phyloP scores from a whole-genome alignment of 2,888 invertebrate species.

The Dione juno region DNA sequence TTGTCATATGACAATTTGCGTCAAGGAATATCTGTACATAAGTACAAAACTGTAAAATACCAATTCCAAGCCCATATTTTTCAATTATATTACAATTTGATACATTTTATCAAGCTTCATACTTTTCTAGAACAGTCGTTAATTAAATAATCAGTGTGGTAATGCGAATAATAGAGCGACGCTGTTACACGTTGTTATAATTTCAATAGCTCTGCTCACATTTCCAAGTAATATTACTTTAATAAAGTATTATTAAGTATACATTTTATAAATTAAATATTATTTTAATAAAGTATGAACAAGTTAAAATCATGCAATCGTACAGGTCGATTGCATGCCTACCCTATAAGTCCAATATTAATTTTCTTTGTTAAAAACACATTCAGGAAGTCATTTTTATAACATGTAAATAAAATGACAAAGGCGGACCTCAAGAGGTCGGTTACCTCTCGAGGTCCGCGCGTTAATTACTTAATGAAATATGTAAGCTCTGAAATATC shows the following conservation, averaged over 20 bases:
- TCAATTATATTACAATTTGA: neutral
- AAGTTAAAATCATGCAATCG: neutral
- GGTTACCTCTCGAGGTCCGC: conserved; percentile 35
- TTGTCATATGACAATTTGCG: no score
- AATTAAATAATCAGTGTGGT: conserved; percentile 17
- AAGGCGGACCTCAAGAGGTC: conserved; percentile 24
- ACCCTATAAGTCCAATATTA: neutral
- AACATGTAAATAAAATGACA: conserved; percentile 14
- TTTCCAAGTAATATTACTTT: neutral
- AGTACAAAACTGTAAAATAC: no score
- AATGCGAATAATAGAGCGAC: conserved; percentile 9
- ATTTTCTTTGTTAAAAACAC: neutral
- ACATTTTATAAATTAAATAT: neutral
- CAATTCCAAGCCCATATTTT: no score
- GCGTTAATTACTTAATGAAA: conserved; percentile 32
- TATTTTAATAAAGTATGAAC: neutral
- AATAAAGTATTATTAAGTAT: neutral
- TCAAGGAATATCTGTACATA: no score
- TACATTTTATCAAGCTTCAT: neutral
- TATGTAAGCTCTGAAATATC: conserved; percentile 14
- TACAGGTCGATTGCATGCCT: neutral
- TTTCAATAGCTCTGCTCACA: neutral
- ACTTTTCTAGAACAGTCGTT: conserved; percentile 10
- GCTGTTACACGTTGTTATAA: conserved; percentile 14
- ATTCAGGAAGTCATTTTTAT: conserved; percentile 2